These are phyloP conservation scores for Mustela erminea DNA, from an alignment of 2,797 vertebrate genomes.

Conservation along the genomic window DNA sequence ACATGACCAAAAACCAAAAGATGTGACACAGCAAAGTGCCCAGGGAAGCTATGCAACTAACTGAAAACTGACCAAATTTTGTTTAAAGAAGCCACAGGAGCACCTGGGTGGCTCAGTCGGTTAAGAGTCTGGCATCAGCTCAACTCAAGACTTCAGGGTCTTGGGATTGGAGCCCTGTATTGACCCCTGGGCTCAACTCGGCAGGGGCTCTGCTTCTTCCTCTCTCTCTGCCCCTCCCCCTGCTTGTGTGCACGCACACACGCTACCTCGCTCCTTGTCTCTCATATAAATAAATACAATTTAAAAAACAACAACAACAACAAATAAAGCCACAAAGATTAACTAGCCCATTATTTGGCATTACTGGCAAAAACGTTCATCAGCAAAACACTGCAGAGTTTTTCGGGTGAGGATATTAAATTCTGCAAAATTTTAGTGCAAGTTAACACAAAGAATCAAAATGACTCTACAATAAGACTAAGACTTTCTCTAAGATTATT, in stretches of 20 bases:
- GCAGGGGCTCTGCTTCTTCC: not conserved
- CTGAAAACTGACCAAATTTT: not conserved
- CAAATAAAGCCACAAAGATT: not conserved
- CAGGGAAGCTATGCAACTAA: not conserved
- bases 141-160: not conserved
- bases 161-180: not conserved
- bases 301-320: not conserved
- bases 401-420: constrained; percentile 15
- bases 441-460: constrained; percentile 80
- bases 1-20: not conserved
- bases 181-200: not conserved
- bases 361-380: not conserved
- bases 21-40: not conserved
- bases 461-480: constrained; percentile 67
- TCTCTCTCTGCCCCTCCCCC: not conserved
- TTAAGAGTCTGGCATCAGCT: not conserved
- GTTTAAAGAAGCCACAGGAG: not conserved
- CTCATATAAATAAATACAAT: not conserved
- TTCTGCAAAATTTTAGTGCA: constrained; percentile 72
- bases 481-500: constrained; percentile 82
- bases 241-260: not conserved
- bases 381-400: not conserved
- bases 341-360: not conserved
- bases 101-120: not conserved
- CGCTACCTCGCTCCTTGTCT: not conserved